Conservation (phyloP, 2,888 invertebrate species). For the Empis stercorea region DNA sequence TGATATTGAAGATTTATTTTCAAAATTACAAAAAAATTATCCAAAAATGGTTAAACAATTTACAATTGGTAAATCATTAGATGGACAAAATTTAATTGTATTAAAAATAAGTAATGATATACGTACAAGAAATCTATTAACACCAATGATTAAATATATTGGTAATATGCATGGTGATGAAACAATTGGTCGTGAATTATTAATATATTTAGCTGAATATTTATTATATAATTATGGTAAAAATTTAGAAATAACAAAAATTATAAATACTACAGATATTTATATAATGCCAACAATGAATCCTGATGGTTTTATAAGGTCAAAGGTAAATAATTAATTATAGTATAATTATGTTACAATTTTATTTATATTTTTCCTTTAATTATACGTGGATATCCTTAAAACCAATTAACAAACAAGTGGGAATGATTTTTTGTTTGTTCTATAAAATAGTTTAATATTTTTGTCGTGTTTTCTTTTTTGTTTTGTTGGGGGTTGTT, state of each 20-base stretch:
- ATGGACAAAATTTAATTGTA: conserved; percentile 60
- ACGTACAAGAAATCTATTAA: conserved; percentile 37
- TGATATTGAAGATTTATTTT: conserved; percentile 50
- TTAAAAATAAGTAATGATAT: conserved; percentile 60
- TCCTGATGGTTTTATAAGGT: conserved; percentile 86
- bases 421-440: too few species aligned
- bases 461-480: too few species aligned
- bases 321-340: conserved; percentile 46
- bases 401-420: not conserved
- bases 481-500: not conserved
- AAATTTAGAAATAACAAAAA: conserved; percentile 52
- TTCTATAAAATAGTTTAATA: too few species aligned
- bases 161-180: conserved; percentile 96
- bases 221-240: conserved; percentile 61
- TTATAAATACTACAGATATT: conserved; percentile 81
- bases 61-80: conserved; percentile 70
- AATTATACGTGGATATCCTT: not conserved
- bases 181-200: conserved; percentile 68
- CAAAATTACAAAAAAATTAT: conserved; percentile 46
- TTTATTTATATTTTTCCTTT: too few species aligned
- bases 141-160: conserved; percentile 84
- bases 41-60: conserved; percentile 57
- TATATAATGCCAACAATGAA: conserved; percentile 96
- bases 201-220: conserved; percentile 71
- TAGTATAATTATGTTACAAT: too few species aligned